These are phyloP conservation scores for Mirza zaza DNA, from an alignment of 2,113 vertebrate species.

Conservation along the genomic window DNA sequence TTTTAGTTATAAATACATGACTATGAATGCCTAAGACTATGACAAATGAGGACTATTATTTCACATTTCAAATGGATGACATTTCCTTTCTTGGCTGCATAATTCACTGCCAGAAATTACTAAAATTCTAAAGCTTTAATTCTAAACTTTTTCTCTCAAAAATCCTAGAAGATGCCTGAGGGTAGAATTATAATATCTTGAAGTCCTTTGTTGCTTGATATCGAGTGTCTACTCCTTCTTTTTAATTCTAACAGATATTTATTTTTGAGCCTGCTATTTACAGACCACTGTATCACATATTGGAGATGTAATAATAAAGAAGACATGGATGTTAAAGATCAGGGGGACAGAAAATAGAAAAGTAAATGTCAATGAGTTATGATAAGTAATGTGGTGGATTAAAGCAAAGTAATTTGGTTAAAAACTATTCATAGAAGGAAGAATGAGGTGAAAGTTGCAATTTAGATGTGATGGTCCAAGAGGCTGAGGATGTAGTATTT, in stretches of 20 bases:
- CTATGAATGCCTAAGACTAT: conserved; percentile 62
- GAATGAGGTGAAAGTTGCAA: not conserved
- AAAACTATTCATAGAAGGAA: not conserved
- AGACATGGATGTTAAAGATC: not conserved
- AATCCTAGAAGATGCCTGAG: conserved; percentile 3
- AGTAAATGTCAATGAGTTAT: not conserved
- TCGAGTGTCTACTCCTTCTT: not conserved
- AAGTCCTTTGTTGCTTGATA: not conserved
- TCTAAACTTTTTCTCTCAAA: conserved; percentile 51
- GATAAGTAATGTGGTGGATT: not conserved
- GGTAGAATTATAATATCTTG: conserved; percentile 33
- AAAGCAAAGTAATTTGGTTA: not conserved
- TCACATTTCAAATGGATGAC: conserved; percentile 65
- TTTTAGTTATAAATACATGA: conserved; percentile 67
- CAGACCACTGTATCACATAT: not conserved
- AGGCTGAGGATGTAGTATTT: not conserved
- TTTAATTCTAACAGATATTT: not conserved
- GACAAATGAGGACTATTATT: conserved; percentile 78
- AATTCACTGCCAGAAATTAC: conserved; percentile 70
- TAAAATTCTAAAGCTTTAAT: conserved; percentile 30
- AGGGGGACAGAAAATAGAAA: not conserved
- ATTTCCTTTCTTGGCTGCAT: conserved; percentile 51
- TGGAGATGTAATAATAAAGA: not conserved
- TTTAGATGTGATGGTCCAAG: not conserved
- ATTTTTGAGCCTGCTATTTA: not conserved